phyloP scores from a whole-genome alignment of 2,888 invertebrate genomes.

The Geotrupes spiniger region DNA sequence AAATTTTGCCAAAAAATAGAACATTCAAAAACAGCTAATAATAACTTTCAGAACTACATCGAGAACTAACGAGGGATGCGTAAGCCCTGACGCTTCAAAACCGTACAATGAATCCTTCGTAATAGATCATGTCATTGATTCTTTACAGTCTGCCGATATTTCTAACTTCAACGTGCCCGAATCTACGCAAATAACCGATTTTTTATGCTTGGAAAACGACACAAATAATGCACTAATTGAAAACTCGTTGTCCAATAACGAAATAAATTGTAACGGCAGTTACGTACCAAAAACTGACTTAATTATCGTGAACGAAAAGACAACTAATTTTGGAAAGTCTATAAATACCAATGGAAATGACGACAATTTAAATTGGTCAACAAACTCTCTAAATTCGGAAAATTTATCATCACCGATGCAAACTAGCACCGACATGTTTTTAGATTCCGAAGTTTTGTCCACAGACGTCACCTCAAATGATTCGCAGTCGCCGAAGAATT shows the following conservation, averaged over 20 bases:
- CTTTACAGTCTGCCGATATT: conserved; percentile 23
- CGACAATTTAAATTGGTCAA: conserved; percentile 46
- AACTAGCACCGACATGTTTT: conserved; percentile 51
- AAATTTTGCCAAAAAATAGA: too few relatives aligned
- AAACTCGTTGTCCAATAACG: conserved; percentile 20
- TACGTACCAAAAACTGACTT: conserved; percentile 13
- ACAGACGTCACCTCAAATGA: conserved; percentile 49
- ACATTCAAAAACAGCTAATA: too few relatives aligned
- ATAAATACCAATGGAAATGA: conserved; percentile 16
- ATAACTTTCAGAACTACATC: conserved; percentile 14
- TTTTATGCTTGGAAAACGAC: conserved; percentile 12
- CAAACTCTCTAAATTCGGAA: conserved; percentile 50
- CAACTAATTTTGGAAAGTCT: conserved; percentile 22
- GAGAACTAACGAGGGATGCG: conserved; percentile 16
- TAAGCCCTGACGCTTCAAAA: conserved; percentile 24
- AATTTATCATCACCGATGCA: conserved; percentile 53
- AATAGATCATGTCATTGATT: conserved; percentile 29
- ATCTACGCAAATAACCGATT: conserved; percentile 9
- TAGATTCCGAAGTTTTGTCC: conserved; percentile 49
- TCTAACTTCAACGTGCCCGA: conserved; percentile 21
- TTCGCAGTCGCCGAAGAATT: conserved; percentile 48
- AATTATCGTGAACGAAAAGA: conserved; percentile 10
- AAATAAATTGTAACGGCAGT: conserved; percentile 24
- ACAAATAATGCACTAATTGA: conserved; percentile 20
- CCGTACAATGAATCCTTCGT: conserved; percentile 28